Conservation (phyloP, 2,113 vertebrate species). For the Trichomycterus rosablanca region DNA sequence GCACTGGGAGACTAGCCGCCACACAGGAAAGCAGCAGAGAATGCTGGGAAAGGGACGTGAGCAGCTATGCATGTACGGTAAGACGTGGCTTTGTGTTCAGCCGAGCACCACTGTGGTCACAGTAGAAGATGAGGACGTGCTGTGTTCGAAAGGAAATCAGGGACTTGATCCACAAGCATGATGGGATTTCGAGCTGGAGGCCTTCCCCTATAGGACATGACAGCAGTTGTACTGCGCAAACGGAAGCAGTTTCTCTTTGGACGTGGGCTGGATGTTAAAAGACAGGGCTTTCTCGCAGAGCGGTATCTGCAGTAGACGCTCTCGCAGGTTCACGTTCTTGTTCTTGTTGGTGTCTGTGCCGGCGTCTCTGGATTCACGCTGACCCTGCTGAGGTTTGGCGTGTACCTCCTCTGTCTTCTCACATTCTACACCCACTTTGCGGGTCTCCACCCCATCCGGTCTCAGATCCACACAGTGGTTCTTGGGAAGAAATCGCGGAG, state of each 20-base stretch:
- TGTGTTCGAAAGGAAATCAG: not conserved
- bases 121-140: conserved; percentile 20
- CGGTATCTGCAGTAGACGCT: conserved; percentile 71
- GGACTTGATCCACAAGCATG: conserved; percentile 11
- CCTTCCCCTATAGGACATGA: conserved; percentile 69
- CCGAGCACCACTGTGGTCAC: conserved; percentile 34
- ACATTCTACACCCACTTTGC: conserved; percentile 1
- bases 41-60: conserved; percentile 16
- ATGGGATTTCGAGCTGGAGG: not conserved
- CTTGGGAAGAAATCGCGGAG: conserved; percentile 29
- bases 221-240: conserved; percentile 88
- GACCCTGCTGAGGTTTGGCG: conserved; percentile 30
- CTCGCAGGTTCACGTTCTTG: conserved; percentile 69
- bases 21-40: conserved; percentile 36
- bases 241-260: conserved; percentile 79
- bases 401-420: conserved; percentile 46
- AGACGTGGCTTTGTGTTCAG: not conserved
- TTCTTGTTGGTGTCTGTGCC: conserved; percentile 62
- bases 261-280: conserved; percentile 69
- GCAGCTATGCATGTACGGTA: conserved; percentile 10
- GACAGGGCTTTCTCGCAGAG: conserved; percentile 74
- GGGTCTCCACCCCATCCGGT: conserved; percentile 36
- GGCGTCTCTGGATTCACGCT: conserved; percentile 32
- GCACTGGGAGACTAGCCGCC: conserved; percentile 13
- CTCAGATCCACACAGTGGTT: conserved; percentile 48